Conservation (phyloP, 2,113 vertebrate species). For the Regulus satrapa region DNA sequence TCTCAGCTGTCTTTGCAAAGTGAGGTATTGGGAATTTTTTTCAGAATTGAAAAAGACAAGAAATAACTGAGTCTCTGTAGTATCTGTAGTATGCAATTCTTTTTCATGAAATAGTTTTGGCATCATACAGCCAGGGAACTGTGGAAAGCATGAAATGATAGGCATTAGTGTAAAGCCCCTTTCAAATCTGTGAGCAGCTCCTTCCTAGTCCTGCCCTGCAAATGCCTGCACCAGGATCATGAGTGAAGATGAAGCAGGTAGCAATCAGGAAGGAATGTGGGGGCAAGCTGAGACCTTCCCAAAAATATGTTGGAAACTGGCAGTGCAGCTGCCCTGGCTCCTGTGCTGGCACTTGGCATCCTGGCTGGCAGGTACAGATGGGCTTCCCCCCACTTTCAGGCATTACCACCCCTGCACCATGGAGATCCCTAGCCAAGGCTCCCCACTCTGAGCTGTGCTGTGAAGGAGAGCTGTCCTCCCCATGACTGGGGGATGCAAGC, state of each 20-base stretch:
- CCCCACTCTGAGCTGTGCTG: neutral
- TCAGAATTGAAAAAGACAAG: neutral
- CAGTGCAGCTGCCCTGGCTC: neutral
- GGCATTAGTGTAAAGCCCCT: neutral
- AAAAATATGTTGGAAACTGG: neutral
- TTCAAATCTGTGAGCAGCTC: neutral
- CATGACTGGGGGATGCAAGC: accelerated
- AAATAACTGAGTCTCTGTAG: neutral
- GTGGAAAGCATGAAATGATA: neutral
- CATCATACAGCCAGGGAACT: neutral
- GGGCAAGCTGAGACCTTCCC: neutral
- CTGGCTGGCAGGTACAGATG: neutral
- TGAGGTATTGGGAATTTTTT: neutral
- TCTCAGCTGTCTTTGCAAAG: neutral
- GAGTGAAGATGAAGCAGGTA: accelerated
- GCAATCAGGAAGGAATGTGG: accelerated
- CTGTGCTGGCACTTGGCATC: neutral
- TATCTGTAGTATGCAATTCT: neutral
- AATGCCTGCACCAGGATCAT: neutral
- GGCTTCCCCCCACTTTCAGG: neutral
- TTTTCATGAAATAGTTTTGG: neutral
- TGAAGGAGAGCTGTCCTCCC: neutral
- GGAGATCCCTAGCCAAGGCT: neutral
- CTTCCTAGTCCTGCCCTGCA: neutral
- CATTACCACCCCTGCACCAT: accelerated